Conservation (phyloP, 92 coral and sea anemone species). For the Actinernus sp. region DNA sequence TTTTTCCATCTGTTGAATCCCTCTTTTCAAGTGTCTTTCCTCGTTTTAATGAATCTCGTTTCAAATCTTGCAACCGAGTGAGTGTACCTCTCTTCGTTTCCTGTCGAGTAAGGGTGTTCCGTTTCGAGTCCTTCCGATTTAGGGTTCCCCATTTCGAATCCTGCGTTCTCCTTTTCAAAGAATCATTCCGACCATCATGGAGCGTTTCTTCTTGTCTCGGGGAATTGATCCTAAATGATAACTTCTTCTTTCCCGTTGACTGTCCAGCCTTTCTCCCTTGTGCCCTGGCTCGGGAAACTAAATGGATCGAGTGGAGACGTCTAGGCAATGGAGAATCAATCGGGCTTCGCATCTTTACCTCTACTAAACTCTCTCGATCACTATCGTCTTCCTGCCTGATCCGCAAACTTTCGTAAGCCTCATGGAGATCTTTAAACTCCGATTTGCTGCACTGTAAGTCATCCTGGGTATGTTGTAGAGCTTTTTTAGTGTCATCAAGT, state of each 20-base stretch:
- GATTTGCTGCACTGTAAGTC: conserved; percentile 4
- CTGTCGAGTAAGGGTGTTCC: conserved; percentile 12
- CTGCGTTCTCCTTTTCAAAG: neutral
- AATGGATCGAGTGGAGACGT: conserved; percentile 35
- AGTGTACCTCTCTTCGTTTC: conserved; percentile 1
- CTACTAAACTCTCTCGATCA: conserved; percentile 36
- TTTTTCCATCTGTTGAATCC: neutral
- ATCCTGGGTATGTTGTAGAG: conserved; percentile 10
- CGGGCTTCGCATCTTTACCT: conserved; percentile 19
- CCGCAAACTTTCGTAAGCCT: conserved; percentile 15
- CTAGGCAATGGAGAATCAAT: conserved; percentile 3
- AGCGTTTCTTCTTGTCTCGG: conserved; percentile 23
- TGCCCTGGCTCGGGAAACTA: conserved; percentile 22
- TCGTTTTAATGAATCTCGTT: conserved; percentile 7
- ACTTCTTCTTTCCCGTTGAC: conserved; percentile 4
- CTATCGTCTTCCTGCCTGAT: conserved; percentile 16
- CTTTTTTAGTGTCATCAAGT: conserved; percentile 8
- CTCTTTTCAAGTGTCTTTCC: conserved; percentile 5
- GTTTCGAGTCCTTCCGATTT: neutral
- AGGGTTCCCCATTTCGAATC: too few species aligned
- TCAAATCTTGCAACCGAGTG: neutral
- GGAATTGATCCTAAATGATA: conserved; percentile 9
- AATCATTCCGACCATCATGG: neutral
- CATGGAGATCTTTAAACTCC: conserved; percentile 20
- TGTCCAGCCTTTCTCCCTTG: conserved; percentile 11